Base-by-base conservation (phyloP, 2,113 vertebrate genomes). In the Elachura formosa region DNA sequence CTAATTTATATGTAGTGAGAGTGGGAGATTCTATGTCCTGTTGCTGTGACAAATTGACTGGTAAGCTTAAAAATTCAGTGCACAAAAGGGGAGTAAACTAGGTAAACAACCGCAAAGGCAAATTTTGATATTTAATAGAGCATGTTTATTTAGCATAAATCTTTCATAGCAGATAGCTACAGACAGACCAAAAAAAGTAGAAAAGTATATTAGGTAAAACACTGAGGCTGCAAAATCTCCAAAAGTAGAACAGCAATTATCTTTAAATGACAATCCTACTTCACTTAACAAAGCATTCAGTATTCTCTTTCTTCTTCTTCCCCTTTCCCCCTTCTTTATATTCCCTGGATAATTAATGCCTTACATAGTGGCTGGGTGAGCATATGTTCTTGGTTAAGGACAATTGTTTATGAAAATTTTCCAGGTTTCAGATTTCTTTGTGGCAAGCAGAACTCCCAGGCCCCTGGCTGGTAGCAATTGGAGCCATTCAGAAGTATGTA, bases 361-460 rank as follows among this genome's bases (percentile, higher is more conserved):
- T 96, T 81, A 89, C 85, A 93, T 62, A 93, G 92, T 90, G 59
- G 78, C 28, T 21, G 87, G 61, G 85, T 91, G 90, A 95, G 56
- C 97, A 97, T 94, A 61, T 98, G 97, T 91, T 97, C 58, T 90
- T 96, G 78, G 58, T 98, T 97, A 98, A 79, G 69, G 63, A 86
- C 61, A 93, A 97, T 93, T 97, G 93, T 97, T 98, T 97, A 92
- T 81, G 92, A 96, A 97, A 94, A 96, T 95, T 90, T 91, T 97
- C 69, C 75, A 85, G 93, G 75, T 97, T 97, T 97, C 79, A 94
- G 95, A 95, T 97, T 96, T 95, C 97, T 96, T 40, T 86, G 87
- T 91, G 89, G 80, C 84, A 94, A 97, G 90, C 91, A 62, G 69
- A 89, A 96, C 92, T 95, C n/a, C 66, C 77, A 72, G 80, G 82